Conservation (phyloP, 2,113 vertebrate genomes). For the Ameiurus melas region DNA sequence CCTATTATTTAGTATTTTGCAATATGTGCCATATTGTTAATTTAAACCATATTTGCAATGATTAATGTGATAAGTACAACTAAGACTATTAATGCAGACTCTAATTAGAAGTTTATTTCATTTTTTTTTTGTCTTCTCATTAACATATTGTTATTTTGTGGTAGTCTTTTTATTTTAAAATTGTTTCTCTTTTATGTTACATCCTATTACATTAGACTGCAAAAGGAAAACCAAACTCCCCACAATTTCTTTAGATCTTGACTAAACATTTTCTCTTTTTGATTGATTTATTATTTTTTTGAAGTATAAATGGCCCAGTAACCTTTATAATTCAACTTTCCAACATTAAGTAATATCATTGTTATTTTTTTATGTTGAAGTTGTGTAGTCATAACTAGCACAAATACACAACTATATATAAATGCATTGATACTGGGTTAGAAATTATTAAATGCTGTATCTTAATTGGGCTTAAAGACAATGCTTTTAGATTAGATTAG, state of each 20-base stretch:
- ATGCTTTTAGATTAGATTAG: not conserved
- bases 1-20: not conserved
- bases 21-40: not conserved
- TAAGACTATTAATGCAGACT: not conserved
- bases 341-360: too few species aligned
- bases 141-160: not conserved
- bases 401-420: not conserved
- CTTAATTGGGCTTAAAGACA: not conserved
- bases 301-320: too few species aligned
- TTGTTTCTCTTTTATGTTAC: not conserved
- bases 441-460: not conserved
- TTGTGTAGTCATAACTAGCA: not conserved
- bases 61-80: not conserved
- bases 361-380: not conserved
- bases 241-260: too few species aligned
- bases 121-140: not conserved
- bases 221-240: not conserved
- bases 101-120: not conserved
- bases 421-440: not conserved
- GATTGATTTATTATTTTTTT: too few species aligned
- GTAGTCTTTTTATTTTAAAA: not conserved
- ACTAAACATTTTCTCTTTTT: too few species aligned
- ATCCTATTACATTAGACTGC: not conserved
- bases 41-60: not conserved
- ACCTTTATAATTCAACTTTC: too few species aligned